Base-by-base conservation (phyloP, 2,888 invertebrate genomes). In the Rhaphigaster nebulosa region DNA sequence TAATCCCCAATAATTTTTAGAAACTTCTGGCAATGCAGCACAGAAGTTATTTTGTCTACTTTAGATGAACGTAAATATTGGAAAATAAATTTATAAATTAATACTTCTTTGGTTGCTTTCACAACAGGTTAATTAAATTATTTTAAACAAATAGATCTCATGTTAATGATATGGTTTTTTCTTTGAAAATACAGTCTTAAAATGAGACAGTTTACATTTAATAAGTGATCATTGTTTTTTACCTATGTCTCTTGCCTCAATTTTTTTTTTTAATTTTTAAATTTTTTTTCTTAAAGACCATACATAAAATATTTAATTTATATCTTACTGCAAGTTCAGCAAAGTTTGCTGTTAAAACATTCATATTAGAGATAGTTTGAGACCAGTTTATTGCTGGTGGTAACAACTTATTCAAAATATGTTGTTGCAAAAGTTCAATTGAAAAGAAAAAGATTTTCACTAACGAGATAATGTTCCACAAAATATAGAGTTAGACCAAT, bases 351-450 rank as follows among this genome's bases (percentile, higher is more conserved):
- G n/a, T 87, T 29, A 13, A 87, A 87, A 38, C 52, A 87, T 87
- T 50, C 38, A 80, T 45, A 87, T 87, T 18, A n/a, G 29, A 56
- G 88, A 65, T 88, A n/a, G 65, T 88, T 56, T 41, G 45, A 84
- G 84, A 84, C 84, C 84, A 45, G 84, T 60, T 38, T 60, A 41
- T 60, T 41, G 88, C 38, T 88, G 41, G 41, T 88, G 52, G 41
- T 34, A 3, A 88, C 34, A 88, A n/a, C 41, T 88, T 54, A 54
- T 88, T 60, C 34, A 65, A 60, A 54, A 60, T 41, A 38, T 60
- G 60, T 88, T n/a, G 65, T 88, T 60, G 88, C 87, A 88, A 88
- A 60, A 88, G 88, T 88, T 56, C 87, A 87, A 29, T 45, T 34
- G n/a, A 34, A 50, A 34, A 87, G 34, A 56, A 54, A 87, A 13